phyloP scores from a whole-genome alignment of 2,797 vertebrate species.

The Muscicapa comitata region DNA sequence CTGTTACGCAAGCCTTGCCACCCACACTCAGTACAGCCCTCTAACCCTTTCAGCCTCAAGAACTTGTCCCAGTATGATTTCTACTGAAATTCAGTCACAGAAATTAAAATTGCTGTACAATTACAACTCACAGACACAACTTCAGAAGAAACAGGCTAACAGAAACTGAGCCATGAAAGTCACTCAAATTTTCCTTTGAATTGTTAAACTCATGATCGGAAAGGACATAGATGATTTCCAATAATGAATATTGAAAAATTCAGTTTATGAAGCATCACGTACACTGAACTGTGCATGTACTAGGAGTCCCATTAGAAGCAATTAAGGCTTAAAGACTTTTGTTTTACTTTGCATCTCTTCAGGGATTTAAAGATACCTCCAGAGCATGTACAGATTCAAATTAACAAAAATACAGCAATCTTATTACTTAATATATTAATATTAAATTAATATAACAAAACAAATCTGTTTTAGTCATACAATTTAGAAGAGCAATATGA shows the following conservation, averaged over 20 bases:
- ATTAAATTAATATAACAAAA: not conserved
- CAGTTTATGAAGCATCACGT: not conserved
- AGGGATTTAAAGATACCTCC: not conserved
- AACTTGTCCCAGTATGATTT: not conserved
- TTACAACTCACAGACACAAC: not conserved
- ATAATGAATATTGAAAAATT: not conserved
- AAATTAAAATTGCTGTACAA: not conserved
- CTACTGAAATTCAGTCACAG: not conserved
- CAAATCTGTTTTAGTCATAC: not conserved
- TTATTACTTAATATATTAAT: not conserved
- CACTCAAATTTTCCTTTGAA: not conserved
- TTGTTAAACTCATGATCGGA: not conserved
- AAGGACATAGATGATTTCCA: not conserved
- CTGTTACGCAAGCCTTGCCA: not conserved
- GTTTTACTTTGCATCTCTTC: not conserved
- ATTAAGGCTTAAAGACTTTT: not conserved
- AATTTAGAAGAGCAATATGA: not conserved
- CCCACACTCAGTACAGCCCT: not conserved
- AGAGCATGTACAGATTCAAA: not conserved
- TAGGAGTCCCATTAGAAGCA: not conserved
- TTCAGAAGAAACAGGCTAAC: not conserved
- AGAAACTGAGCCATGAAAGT: not conserved
- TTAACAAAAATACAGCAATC: not conserved
- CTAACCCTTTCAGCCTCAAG: not conserved
- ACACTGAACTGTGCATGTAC: not conserved